Evolutionary conservation across 1,140 invertebrate genomes (phyloP).

Genomic region (Stegodyphus dumicola): DNA sequence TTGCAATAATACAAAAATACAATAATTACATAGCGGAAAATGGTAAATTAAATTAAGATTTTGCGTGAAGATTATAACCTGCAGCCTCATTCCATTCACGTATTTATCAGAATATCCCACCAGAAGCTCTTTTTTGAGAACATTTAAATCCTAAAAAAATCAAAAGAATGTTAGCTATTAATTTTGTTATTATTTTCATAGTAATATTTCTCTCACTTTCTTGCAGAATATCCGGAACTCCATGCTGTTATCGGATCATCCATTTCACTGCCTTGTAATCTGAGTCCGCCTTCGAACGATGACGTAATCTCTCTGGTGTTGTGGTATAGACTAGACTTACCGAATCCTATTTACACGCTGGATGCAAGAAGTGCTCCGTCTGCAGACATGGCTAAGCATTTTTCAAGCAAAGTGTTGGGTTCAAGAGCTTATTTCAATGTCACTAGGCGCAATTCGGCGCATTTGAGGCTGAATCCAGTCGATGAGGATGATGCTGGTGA

Average conservation of each 20-base stretch:
- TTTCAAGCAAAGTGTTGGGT: constrained; percentile 52
- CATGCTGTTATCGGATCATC: constrained; percentile 44
- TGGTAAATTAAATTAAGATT: no score
- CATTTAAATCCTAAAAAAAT: no score
- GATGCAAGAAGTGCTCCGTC: constrained; percentile 61
- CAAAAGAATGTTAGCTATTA: no score
- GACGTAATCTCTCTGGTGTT: constrained; percentile 90
- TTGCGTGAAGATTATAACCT: no score
- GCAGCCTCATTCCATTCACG: no score
- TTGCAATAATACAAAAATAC: no score
- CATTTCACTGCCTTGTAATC: constrained; percentile 79
- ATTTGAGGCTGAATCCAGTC: constrained; percentile 82
- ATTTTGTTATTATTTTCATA: no score
- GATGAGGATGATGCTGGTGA: constrained; percentile 84
- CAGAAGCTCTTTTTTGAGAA: no score
- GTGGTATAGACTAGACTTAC: constrained; percentile 86
- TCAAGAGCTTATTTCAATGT: constrained; percentile 61
- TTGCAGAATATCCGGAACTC: constrained; percentile 52
- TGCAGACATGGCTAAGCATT: constrained; percentile 62
- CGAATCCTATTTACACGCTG: constrained; percentile 80
- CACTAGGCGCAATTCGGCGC: constrained; percentile 71
- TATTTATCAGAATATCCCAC: no score
- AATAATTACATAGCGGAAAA: no score
- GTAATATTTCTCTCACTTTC: not conserved
- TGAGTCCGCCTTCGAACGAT: constrained; percentile 78